Conservation (phyloP, 2,888 invertebrate genomes). For the Sphaerophoria taeniata region DNA sequence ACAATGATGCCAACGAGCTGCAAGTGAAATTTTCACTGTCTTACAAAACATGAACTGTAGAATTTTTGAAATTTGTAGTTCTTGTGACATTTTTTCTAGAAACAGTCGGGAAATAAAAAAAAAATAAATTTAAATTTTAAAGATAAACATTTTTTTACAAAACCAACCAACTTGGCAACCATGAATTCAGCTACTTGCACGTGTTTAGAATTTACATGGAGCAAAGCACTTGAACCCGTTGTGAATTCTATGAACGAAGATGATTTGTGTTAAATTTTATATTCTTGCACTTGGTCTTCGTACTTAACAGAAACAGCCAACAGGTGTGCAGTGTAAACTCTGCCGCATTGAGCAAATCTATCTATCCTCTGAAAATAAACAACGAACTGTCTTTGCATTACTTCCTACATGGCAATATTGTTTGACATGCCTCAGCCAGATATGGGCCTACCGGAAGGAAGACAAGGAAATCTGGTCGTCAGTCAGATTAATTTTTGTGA, state of each 20-base stretch:
- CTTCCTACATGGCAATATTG: slow-evolving; percentile 33
- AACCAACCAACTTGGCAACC: slow-evolving; percentile 11
- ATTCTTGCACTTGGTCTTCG: slow-evolving; percentile 50
- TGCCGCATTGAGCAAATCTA: slow-evolving; percentile 12
- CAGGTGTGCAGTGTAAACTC: slow-evolving; percentile 55
- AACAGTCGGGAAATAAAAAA: not conserved
- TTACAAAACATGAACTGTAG: not conserved
- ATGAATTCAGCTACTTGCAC: slow-evolving; percentile 23
- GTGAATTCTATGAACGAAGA: slow-evolving; percentile 7
- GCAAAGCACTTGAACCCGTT: slow-evolving; percentile 27
- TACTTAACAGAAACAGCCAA: slow-evolving; percentile 27
- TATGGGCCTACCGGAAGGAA: slow-evolving; percentile 55
- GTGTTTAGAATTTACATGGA: slow-evolving; percentile 53
- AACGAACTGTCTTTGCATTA: not conserved
- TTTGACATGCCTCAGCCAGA: slow-evolving; percentile 12
- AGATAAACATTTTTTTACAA: no score
- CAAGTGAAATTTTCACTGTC: not conserved
- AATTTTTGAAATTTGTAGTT: not conserved
- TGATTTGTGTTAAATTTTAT: slow-evolving; percentile 47
- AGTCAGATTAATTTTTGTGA: not conserved
- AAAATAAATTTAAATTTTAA: no score
- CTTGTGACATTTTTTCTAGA: no score
- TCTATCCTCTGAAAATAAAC: slow-evolving; percentile 2
- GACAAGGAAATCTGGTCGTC: slow-evolving; percentile 11
- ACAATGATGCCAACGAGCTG: slow-evolving; percentile 4